Evolutionary conservation across 2,888 invertebrate genomes (phyloP), one percentile per base, ranked within the genome.

Genomic region (Lasioglossum figueresi): DNA sequence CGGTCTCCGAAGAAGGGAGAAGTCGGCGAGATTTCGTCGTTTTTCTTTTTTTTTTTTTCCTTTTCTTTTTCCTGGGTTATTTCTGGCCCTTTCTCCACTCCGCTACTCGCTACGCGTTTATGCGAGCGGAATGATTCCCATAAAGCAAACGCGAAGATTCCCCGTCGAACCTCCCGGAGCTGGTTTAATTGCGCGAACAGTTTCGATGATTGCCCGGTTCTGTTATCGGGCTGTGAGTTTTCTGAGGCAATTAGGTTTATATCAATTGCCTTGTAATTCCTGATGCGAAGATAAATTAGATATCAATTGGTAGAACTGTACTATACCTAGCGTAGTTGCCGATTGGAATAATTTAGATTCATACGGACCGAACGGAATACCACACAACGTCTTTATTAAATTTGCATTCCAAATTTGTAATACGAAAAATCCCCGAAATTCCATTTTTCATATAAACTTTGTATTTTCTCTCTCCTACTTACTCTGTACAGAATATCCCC

Each of bases 1-100:
- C 70, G 37, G 82, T 59, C 78, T 31, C 63, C 76, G 78, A 80
- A 76, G 82, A 82, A 79, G 86, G 59, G 79, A 74, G 81, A 84
- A 81, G 83, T 82, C 79, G 81, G 68, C 83, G 86, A 82, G 88
- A 90, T 89, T 89, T 89, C 88, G 88, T 86, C 84, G 81, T 76
- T 84, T 68, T 74, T 71, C 70, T 68, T 71, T 68, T 76, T 78
- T 81, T 81, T 75, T 63, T 78, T 81, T 81, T 75, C 56, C 72
- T 74, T 72, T 82, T 27, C 31, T 79, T 74, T 68, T 76, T 77
- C 14, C 34, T 79, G 72, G 84, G 88, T 82, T 90, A 90, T 90
- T 90, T 88, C 87, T 88, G 88, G 88, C 87, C 81, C 56, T 79
- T 79, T 74, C 74, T 77, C 80, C 73, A 14, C n/a, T 19, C 23